phyloP scores from a whole-genome alignment of 37 sponge, comb jelly and placozoan genomes.

The Aplysina aerophoba region DNA sequence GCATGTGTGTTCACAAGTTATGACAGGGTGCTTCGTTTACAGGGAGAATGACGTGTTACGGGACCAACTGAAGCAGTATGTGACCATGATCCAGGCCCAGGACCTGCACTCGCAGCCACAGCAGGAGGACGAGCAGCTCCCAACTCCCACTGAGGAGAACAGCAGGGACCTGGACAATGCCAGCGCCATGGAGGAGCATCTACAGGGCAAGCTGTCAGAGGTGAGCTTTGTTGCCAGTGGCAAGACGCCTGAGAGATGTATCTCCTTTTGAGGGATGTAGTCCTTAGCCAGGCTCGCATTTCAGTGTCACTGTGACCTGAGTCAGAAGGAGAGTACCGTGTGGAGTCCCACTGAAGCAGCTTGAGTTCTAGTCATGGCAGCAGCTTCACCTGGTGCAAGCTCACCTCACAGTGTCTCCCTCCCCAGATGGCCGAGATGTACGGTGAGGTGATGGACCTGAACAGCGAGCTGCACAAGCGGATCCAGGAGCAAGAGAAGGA shows the following conservation, averaged over 20 bases:
- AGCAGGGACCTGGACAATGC: neutral
- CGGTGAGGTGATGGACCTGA: slow-evolving; percentile 96
- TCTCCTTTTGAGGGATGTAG: no score
- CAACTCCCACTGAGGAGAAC: neutral
- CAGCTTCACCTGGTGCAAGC: no score
- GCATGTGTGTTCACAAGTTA: no score
- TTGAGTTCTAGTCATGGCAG: no score
- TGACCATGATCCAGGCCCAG: slow-evolving; percentile 82
- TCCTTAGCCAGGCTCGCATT: neutral
- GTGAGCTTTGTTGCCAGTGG: neutral
- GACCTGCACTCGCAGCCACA: slow-evolving; percentile 14
- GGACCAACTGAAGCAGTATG: slow-evolving; percentile 94
- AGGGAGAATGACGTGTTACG: slow-evolving; percentile 91
- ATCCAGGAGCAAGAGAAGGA: slow-evolving; percentile 52
- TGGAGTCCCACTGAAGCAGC: no score
- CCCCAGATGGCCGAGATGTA: slow-evolving; percentile 96
- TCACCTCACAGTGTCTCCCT: neutral
- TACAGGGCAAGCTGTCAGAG: slow-evolving; percentile 13
- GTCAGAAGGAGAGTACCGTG: neutral
- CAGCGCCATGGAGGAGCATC: neutral
- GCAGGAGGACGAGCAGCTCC: no score
- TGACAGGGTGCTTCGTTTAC: neutral
- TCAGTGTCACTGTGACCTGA: neutral
- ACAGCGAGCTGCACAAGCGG: slow-evolving; percentile 75
- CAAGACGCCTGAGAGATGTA: no score